Evolutionary conservation across 2,888 invertebrate species (phyloP), one percentile per base, ranked within the genome.

Genomic region (Sarcophaga variegata): DNA sequence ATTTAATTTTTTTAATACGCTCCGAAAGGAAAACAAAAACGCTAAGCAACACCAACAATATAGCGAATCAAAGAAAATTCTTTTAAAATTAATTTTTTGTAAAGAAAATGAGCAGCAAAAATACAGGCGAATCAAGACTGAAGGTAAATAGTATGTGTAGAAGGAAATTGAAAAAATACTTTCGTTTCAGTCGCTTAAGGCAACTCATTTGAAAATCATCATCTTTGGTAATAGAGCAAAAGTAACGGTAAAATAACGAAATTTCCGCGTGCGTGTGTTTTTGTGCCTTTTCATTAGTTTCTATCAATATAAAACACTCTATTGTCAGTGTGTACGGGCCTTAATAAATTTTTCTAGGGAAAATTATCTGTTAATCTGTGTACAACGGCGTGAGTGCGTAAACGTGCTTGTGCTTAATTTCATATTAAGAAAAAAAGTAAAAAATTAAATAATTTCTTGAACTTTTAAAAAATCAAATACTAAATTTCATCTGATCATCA

Each of bases 401-500:
- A 54, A 54, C 54, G 54, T 54, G 4, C 25, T 25, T 25, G 66
- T 64, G 49, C 60, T 81, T 54, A 14, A 47, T 54, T 63, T 74
- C 12, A 2, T 17, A n/a, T 25, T 37, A 37, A 10, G 8, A 37
- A 37, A 37, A 37, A 37, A 37, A 37, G 6, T 37, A 8, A 12
- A 59, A 59, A 59, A 37, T 14, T 47, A 70, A 77, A 71, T 81
- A 81, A 83, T 86, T 74, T 69, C 69, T 47, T 74, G 27, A 77
- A 85, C 45, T 81, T 70, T 67, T 71, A 82, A 85, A 76, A 88
- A 87, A 75, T 84, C 83, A 20, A 75, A 54, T 12, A 12, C 85
- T 85, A 89, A 88, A 86, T 81, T 89, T 82, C 84, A 76, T 69
- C 81, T 89, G 37, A 87, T 89, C 72, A 88, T 89, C 47, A 89